Evolutionary conservation across 2,888 invertebrate genomes (phyloP).

Genomic region (Aleiodes testaceus): DNA sequence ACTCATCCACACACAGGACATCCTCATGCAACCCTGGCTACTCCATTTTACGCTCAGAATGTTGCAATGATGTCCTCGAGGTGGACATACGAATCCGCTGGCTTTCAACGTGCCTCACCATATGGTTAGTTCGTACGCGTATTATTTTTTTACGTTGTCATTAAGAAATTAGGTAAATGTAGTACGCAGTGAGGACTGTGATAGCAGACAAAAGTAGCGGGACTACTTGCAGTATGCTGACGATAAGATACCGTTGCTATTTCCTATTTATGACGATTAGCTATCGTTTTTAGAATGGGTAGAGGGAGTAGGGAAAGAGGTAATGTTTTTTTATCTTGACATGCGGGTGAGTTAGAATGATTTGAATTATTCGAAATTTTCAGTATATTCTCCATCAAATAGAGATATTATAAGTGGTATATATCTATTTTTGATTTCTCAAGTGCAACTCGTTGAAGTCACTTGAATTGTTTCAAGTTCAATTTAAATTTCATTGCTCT

Average conservation of each 20-base stretch:
- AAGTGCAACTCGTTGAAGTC: not conserved
- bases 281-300: constrained; percentile 47
- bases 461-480: constrained; percentile 20
- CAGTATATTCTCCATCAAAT: not conserved
- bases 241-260: constrained; percentile 56
- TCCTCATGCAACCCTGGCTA: constrained; percentile 75
- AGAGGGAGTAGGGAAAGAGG: not conserved
- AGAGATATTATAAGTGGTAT: not conserved
- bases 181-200: constrained; percentile 31
- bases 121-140: constrained; percentile 77
- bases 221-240: constrained; percentile 49
- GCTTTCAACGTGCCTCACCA: constrained; percentile 87
- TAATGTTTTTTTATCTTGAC: constrained; percentile 32
- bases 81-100: constrained; percentile 83
- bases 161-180: constrained; percentile 6
- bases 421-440: constrained; percentile 13
- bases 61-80: constrained; percentile 86
- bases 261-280: constrained; percentile 52
- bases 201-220: constrained; percentile 51
- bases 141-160: constrained; percentile 1
- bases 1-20: constrained; percentile 74
- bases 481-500: constrained; percentile 10
- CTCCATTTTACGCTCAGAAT: constrained; percentile 87
- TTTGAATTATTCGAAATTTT: not conserved
- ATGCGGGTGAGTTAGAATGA: constrained; percentile 37